These are phyloP conservation scores for Stichopus horrens DNA, from an alignment of 53 echinoderm and acorn worm genomes.

Conservation along the genomic window DNA sequence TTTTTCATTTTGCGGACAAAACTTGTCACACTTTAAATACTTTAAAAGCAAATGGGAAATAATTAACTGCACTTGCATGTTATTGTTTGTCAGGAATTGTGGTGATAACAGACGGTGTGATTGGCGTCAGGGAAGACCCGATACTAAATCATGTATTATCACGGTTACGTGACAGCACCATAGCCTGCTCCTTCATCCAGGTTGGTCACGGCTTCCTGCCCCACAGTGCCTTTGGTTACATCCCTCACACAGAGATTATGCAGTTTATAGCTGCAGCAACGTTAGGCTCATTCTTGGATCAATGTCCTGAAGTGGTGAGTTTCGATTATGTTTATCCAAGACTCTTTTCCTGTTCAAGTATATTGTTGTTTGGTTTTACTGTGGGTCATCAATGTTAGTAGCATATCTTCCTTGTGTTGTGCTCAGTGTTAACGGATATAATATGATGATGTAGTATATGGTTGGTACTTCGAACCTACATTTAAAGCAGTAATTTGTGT, in stretches of 20 bases:
- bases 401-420: too few species aligned
- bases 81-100: constrained; percentile 72
- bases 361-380: too few species aligned
- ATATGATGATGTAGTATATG: too few species aligned
- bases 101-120: constrained; percentile 87
- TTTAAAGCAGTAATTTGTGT: too few species aligned
- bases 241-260: constrained; percentile 99
- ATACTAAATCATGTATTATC: constrained; percentile 69
- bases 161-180: constrained; percentile 82
- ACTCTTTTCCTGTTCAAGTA: too few species aligned
- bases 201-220: constrained; percentile 92
- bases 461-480: too few species aligned
- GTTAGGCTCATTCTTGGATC: constrained; percentile 86
- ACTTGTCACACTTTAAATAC: too few species aligned
- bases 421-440: too few species aligned
- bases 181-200: constrained; percentile 95
- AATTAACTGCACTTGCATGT: neutral
- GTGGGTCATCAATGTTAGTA: too few species aligned
- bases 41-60: too few species aligned
- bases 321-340: neutral
- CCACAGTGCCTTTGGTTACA: constrained; percentile 89
- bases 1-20: too few species aligned
- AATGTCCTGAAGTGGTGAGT: constrained; percentile 80
- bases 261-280: constrained; percentile 97
- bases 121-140: constrained; percentile 74